These are phyloP conservation scores for Dromaius novaehollandiae DNA, from an alignment of 2,113 vertebrate species.

Conservation along the genomic window DNA sequence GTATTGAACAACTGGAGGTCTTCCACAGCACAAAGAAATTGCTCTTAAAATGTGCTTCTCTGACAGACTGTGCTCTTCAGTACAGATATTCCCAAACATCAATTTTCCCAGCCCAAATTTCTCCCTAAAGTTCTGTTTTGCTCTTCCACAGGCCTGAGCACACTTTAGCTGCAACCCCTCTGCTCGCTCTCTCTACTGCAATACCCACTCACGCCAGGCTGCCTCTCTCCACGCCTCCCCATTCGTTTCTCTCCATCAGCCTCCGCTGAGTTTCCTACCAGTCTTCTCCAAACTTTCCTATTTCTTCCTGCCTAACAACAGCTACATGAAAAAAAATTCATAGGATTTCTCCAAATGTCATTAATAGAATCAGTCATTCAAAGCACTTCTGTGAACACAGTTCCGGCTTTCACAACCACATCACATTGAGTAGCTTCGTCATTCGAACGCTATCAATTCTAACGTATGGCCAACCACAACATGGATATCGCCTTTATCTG, in stretches of 20 bases:
- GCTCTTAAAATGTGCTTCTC: not conserved
- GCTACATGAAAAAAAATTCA: not conserved
- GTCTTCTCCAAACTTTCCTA: not conserved
- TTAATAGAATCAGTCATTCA: not conserved
- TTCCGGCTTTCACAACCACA: not conserved
- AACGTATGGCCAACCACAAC: rapidly evolving
- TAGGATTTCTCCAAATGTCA: not conserved
- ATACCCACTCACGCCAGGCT: rapidly evolving
- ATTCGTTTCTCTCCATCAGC: not conserved
- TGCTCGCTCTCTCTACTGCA: not conserved
- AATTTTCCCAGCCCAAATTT: not conserved
- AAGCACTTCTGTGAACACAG: not conserved
- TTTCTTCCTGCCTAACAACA: not conserved
- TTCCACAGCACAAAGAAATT: not conserved
- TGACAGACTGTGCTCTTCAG: not conserved
- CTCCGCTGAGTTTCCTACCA: not conserved
- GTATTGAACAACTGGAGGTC: not conserved
- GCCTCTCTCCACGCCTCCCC: not conserved
- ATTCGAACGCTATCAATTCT: not conserved
- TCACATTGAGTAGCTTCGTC: rapidly evolving
- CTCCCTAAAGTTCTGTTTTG: not conserved
- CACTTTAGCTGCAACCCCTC: not conserved
- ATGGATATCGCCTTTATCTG: not conserved
- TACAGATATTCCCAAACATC: not conserved
- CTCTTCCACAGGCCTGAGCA: not conserved